phyloP scores from a whole-genome alignment of 2,113 vertebrate genomes.

The Piprites chloris region DNA sequence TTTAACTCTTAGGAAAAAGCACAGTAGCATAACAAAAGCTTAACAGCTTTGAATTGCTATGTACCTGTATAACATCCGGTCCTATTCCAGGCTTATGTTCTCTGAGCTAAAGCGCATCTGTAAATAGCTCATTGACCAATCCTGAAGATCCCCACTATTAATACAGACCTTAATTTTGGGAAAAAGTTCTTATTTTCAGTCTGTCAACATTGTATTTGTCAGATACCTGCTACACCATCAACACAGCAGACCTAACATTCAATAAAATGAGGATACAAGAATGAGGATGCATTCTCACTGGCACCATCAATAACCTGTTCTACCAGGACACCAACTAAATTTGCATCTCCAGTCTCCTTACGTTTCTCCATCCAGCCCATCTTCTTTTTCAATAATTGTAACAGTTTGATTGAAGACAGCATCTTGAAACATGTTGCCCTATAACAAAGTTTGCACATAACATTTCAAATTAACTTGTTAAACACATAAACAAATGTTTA shows the following conservation, averaged over 20 bases:
- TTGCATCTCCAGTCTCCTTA: constrained; percentile 62
- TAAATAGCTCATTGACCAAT: not conserved
- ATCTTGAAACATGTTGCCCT: constrained; percentile 96
- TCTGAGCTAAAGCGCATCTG: not conserved
- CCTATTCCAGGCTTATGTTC: not conserved
- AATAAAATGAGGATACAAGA: not conserved
- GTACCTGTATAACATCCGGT: not conserved
- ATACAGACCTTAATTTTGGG: not conserved
- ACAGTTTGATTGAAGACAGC: constrained; percentile 99
- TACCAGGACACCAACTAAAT: not conserved
- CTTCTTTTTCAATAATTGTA: constrained; percentile 92
- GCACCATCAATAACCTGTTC: not conserved
- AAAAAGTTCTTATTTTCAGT: not conserved
- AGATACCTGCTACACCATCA: not conserved
- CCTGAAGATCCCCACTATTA: not conserved
- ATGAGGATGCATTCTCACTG: not conserved
- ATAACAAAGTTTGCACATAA: not conserved
- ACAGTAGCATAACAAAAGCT: not conserved
- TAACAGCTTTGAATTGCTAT: not conserved
- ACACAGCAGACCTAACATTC: not conserved
- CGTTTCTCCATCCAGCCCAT: constrained; percentile 97
- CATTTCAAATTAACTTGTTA: not conserved
- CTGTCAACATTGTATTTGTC: not conserved
- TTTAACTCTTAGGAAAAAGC: not conserved
- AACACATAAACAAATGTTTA: accelerated